Evolutionary conservation across 2,888 invertebrate genomes (phyloP), one percentile per base, ranked within the genome.

Genomic region (Drosophila buzzatii): DNA sequence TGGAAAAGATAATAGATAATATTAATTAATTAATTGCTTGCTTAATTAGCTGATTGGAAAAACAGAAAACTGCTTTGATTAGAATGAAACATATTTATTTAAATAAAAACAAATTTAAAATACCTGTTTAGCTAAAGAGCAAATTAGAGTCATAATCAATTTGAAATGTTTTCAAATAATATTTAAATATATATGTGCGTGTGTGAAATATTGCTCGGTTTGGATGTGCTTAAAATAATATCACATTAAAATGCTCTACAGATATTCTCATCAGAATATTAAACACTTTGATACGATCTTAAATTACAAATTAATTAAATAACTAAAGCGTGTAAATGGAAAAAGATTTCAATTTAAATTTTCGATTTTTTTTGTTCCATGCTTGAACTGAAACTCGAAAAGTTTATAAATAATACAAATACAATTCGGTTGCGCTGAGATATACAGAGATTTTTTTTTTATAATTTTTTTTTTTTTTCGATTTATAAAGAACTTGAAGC

Each of bases 191-290:
- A 3, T 27, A 7, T 6, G 39, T 39, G 39, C 16, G 16, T 42
- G 18, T 44, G 65, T 64, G 55, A 73, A 73, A 73, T 65, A 52
- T 44, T 62, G 56, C 47, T 65, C 57, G 60, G 14, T 58, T 60
- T 51, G 16, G 23, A 75, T 77, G 78, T 85, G 89, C 87, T 87
- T 90, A 87, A 88, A 79, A 83, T 87, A 87, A 88, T 87, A 87
- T 87, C 87, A 87, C 87, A 86, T 81, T 65, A 85, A 89, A 75
- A 79, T 79, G 73, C 76, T 85, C 63, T 78, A 53, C 58, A 57
- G 55, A 42, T 47, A 47, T 18, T 49, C 59, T 14, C 6, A 18
- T 6, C 5, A 16, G 49, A 49, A 49, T 59, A 49, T 31, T 37
- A 70, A 70, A 71, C 79, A 74, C 63, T 73, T 73, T 39, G 67